A percentile compares a stretch with the other conserved stretches of the same genome.
Conservation (phyloP, 2,797 vertebrate genomes). For the Pipistrellus pygmaeus region DNA sequence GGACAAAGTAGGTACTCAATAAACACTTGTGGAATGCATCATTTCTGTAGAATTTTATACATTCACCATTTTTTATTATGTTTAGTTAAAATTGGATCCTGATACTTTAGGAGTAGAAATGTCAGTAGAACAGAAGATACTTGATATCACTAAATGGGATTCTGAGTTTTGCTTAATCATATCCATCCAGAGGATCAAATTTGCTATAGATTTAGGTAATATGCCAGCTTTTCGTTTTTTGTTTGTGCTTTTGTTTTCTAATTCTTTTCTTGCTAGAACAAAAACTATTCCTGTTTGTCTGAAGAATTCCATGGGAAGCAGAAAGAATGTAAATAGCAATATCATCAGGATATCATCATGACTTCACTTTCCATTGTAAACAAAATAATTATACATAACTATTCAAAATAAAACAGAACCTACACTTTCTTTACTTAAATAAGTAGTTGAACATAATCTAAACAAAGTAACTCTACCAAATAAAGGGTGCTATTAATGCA, state of each 20-base stretch:
- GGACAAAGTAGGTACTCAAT: background rate
- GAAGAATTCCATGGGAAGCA: background rate
- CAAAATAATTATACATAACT: background rate
- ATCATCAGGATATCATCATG: background rate
- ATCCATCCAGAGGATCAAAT: background rate
- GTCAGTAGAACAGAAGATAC: conserved; percentile 37
- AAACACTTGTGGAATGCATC: background rate
- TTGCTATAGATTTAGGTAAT: background rate
- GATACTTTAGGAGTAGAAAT: conserved; percentile 34
- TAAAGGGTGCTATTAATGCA: background rate
- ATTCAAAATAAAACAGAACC: conserved; percentile 37
- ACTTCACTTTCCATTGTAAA: conserved; percentile 38
- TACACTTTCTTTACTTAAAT: conserved; percentile 41
- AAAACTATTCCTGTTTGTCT: conserved; percentile 47
- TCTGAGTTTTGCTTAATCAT: conserved; percentile 4
- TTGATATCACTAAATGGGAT: background rate
- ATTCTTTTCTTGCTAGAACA: conserved; percentile 26
- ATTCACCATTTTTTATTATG: background rate
- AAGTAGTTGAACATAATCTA: conserved; percentile 43
- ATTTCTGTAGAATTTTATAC: conserved; percentile 18
- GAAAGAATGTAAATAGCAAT: conserved; percentile 1
- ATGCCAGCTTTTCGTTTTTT: background rate
- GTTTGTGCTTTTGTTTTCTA: conserved; percentile 31
- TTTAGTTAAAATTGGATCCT: background rate
- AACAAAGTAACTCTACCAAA: conserved; percentile 38